Percentiles rank a stretch among this genome's conserved stretches.
Evolutionary conservation across 2,113 vertebrate species (phyloP).

Genomic region (Cavia aperea): DNA sequence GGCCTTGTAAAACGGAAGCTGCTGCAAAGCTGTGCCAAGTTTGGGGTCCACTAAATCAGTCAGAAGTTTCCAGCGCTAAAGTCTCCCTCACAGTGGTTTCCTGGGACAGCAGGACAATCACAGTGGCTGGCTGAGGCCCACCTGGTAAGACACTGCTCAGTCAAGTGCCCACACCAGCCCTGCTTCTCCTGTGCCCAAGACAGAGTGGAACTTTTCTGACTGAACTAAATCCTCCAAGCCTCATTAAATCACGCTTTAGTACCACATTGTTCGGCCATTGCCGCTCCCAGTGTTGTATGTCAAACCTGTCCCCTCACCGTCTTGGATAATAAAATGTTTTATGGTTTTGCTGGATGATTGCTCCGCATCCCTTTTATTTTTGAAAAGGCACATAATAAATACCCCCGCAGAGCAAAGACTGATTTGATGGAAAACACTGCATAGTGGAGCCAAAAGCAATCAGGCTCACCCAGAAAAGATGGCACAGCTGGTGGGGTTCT

Average conservation of each 20-base stretch:
- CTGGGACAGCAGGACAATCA: constrained; percentile 26
- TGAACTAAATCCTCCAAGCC: constrained; percentile 69
- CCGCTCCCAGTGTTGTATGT: constrained; percentile 63
- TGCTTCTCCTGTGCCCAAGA: constrained; percentile 41
- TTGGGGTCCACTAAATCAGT: constrained; percentile 59
- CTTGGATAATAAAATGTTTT: constrained; percentile 70
- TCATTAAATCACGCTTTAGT: constrained; percentile 71
- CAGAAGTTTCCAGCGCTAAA: constrained; percentile 39
- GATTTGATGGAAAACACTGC: constrained; percentile 62
- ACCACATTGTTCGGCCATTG: constrained; percentile 65
- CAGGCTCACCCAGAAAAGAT: constrained; percentile 56
- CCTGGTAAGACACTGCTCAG: neutral
- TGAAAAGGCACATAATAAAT: constrained; percentile 71
- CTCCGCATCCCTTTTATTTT: constrained; percentile 66
- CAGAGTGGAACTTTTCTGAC: constrained; percentile 56
- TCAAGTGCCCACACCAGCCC: constrained; percentile 8
- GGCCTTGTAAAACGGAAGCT: constrained; percentile 64
- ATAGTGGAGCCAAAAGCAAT: constrained; percentile 62
- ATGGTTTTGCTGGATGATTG: constrained; percentile 72
- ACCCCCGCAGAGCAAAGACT: constrained; percentile 57
- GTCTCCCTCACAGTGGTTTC: constrained; percentile 35
- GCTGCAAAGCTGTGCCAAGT: constrained; percentile 48
- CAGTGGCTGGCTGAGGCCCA: neutral
- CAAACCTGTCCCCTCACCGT: constrained; percentile 67
- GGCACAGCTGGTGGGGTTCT: constrained; percentile 53